Evolutionary conservation across 2,888 invertebrate genomes (phyloP).

Genomic region (Dermolepida albohirtum): DNA sequence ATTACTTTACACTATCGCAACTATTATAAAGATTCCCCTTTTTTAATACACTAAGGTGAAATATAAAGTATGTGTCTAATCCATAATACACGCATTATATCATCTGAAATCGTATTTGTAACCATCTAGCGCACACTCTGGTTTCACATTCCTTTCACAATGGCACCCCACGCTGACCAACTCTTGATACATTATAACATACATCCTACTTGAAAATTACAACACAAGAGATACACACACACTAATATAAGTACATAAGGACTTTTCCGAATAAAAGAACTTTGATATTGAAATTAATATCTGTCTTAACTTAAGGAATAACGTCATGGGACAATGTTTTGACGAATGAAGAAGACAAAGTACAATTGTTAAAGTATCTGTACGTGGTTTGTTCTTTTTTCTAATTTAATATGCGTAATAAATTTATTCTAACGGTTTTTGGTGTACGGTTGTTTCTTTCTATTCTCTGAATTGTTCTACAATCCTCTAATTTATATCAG

Average conservation of each 20-base stretch:
- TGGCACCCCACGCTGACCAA: constrained; percentile 56
- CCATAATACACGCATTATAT: constrained; percentile 60
- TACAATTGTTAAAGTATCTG: constrained; percentile 18
- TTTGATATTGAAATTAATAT: constrained; percentile 39
- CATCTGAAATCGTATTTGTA: constrained; percentile 61
- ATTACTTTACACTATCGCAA: constrained; percentile 6
- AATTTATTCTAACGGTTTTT: constrained; percentile 9
- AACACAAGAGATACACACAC: constrained; percentile 34
- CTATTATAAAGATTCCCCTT: constrained; percentile 14
- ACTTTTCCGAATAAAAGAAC: constrained; percentile 40
- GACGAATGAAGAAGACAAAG: constrained; percentile 34
- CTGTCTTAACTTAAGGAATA: constrained; percentile 18
- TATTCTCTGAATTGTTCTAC: not conserved
- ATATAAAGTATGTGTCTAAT: constrained; percentile 57
- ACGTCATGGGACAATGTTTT: constrained; percentile 28
- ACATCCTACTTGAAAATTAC: constrained; percentile 48
- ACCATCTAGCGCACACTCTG: constrained; percentile 60
- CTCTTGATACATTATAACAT: constrained; percentile 51
- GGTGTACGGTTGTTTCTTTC: not conserved
- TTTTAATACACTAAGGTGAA: constrained; percentile 48
- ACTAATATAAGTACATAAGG: constrained; percentile 10
- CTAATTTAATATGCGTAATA: constrained; percentile 19
- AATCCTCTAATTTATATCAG: no score
- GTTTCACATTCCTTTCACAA: constrained; percentile 59
- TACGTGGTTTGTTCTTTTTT: not conserved